Conservation (phyloP, 2,888 invertebrate species). For the Myathropa florea region DNA sequence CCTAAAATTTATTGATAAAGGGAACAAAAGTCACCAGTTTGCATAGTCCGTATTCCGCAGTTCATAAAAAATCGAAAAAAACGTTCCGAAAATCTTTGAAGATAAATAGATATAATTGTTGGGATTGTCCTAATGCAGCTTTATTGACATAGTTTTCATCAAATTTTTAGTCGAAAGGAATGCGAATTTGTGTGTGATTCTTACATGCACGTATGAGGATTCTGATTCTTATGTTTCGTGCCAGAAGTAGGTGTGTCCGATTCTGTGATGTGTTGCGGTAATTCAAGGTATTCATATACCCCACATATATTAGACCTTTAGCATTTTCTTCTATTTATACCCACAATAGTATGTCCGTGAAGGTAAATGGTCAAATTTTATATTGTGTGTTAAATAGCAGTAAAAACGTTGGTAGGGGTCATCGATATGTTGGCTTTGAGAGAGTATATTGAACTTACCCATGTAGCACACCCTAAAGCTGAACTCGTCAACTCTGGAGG, state of each 20-base stretch:
- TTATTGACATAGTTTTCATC: neutral
- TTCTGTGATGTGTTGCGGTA: neutral
- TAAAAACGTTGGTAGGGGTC: neutral
- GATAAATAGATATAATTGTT: neutral
- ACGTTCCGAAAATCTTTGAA: neutral
- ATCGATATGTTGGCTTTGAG: neutral
- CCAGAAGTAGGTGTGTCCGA: neutral
- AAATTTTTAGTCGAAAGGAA: neutral
- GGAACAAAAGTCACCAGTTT: neutral
- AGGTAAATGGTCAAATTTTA: neutral
- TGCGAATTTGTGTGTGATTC: neutral
- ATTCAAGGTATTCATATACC: neutral
- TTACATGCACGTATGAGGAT: neutral
- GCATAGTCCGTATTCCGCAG: neutral
- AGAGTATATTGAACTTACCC: slow-evolving; percentile 12
- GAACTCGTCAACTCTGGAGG: neutral
- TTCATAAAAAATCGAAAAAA: neutral
- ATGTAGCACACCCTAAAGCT: slow-evolving; percentile 3
- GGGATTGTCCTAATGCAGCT: neutral
- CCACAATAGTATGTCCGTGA: neutral
- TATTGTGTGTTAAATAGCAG: neutral
- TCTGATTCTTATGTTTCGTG: neutral
- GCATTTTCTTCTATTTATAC: neutral
- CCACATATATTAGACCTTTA: neutral
- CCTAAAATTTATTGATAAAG: neutral